Evolutionary conservation across 2,113 vertebrate genomes (phyloP).

Genomic region (Epinephelus moara): DNA sequence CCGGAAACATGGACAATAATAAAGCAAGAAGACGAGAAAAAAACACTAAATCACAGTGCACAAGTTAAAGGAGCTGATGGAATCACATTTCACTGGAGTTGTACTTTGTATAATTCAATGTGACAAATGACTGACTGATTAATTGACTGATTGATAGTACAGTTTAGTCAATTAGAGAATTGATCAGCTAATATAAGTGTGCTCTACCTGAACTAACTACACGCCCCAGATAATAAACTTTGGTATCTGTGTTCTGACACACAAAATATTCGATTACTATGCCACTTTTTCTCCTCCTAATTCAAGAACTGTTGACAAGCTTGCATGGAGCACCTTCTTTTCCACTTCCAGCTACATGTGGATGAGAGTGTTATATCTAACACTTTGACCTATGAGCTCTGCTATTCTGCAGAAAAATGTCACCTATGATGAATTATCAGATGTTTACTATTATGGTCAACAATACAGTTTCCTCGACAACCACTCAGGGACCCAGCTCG

Average conservation of each 20-base stretch:
- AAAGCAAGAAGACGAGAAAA: too few relatives aligned
- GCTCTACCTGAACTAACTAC: not conserved
- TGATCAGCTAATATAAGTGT: too few relatives aligned
- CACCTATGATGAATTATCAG: slow-evolving; percentile 25
- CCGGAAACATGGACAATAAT: too few relatives aligned
- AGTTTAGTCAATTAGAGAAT: too few relatives aligned
- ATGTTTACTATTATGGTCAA: slow-evolving; percentile 35
- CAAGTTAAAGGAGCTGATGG: too few relatives aligned
- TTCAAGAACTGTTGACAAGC: not conserved
- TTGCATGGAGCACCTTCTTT: not conserved
- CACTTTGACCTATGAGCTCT: not conserved
- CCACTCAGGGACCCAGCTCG: not conserved
- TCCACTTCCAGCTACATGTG: not conserved
- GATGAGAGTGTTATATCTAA: not conserved
- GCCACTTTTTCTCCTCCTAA: not conserved
- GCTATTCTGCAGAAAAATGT: slow-evolving; percentile 13
- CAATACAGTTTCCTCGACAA: slow-evolving; percentile 14
- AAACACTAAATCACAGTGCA: too few relatives aligned
- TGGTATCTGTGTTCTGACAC: not conserved
- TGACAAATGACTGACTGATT: too few relatives aligned
- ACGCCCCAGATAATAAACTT: not conserved
- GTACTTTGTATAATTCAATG: too few relatives aligned
- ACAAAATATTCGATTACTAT: not conserved
- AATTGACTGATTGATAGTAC: too few relatives aligned
- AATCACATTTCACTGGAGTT: too few relatives aligned